phyloP scores from a whole-genome alignment of 2,888 invertebrate species.

The Drosophila robusta region DNA sequence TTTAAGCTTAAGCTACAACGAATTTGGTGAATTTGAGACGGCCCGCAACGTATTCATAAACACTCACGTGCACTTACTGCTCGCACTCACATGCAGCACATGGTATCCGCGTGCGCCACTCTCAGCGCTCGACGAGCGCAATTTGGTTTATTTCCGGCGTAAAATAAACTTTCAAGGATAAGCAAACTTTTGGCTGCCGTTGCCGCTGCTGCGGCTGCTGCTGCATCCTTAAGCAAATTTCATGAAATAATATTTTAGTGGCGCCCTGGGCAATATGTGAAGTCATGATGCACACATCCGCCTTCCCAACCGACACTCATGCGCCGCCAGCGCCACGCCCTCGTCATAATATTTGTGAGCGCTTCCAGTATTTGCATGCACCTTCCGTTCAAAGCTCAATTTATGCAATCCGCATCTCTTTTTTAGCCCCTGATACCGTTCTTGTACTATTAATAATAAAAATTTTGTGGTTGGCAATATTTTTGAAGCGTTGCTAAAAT shows the following conservation, averaged over 20 bases:
- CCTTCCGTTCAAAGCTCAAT: conserved; percentile 60
- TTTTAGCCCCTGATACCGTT: conserved; percentile 12
- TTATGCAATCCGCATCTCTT: conserved; percentile 41
- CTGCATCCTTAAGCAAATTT: conserved; percentile 79
- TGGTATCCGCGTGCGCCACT: conserved; percentile 29
- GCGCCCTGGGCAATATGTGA: conserved; percentile 74
- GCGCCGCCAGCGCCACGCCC: conserved; percentile 2
- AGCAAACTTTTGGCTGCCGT: conserved; percentile 70
- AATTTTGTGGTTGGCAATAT: conserved; percentile 33
- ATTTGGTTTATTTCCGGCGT: conserved; percentile 80
- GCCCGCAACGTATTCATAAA: conserved; percentile 36
- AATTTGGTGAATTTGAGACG: conserved; percentile 45
- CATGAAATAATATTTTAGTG: conserved; percentile 79
- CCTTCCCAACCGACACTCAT: conserved; percentile 11
- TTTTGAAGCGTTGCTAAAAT: conserved; percentile 55
- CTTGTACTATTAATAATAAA: conserved; percentile 27
- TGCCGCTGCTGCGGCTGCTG: conserved; percentile 35
- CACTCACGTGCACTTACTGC: conserved; percentile 37
- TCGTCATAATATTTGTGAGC: conserved; percentile 64
- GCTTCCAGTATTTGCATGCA: conserved; percentile 59
- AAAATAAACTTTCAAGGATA: conserved; percentile 81
- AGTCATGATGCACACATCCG: conserved; percentile 68
- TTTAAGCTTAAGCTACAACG: conserved; percentile 20
- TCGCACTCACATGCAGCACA: conserved; percentile 38
- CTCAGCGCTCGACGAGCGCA: conserved; percentile 54